Evolutionary conservation across 2,888 invertebrate genomes (phyloP).

Genomic region (Tetranychus truncatus): DNA sequence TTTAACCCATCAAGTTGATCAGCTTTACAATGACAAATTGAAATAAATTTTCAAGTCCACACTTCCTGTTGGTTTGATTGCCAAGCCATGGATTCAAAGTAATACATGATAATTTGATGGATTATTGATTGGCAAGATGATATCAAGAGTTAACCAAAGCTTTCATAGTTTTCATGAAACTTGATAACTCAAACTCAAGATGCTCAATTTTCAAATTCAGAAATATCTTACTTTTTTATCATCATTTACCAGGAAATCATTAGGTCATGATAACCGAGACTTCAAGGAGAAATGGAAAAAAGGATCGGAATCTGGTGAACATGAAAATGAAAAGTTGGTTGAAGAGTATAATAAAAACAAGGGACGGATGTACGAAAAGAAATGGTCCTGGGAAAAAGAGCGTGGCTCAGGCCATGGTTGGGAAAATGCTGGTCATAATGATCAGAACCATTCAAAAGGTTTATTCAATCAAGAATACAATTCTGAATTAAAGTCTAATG

Average conservation of each 20-base stretch:
- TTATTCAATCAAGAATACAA: background rate
- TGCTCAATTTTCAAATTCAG: background rate
- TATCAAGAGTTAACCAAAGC: too few relatives aligned
- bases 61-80: too few relatives aligned
- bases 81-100: too few relatives aligned
- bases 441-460: background rate
- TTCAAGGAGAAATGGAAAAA: background rate
- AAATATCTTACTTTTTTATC: background rate
- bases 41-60: too few relatives aligned
- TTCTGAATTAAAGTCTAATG: background rate
- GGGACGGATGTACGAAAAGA: background rate
- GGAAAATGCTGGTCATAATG: background rate
- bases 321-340: background rate
- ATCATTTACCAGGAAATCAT: background rate
- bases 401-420: background rate
- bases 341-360: background rate
- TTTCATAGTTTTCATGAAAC: too few relatives aligned
- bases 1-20: too few relatives aligned
- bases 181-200: too few relatives aligned
- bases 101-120: too few relatives aligned
- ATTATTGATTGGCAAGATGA: too few relatives aligned
- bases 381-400: background rate
- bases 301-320: background rate
- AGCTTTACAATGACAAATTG: too few relatives aligned
- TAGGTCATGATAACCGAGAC: background rate